A percentile compares a stretch with the other conserved stretches of the same genome.
These are phyloP conservation scores for Linyphia triangularis DNA, from an alignment of 2,888 invertebrate genomes.

Conservation along the genomic window DNA sequence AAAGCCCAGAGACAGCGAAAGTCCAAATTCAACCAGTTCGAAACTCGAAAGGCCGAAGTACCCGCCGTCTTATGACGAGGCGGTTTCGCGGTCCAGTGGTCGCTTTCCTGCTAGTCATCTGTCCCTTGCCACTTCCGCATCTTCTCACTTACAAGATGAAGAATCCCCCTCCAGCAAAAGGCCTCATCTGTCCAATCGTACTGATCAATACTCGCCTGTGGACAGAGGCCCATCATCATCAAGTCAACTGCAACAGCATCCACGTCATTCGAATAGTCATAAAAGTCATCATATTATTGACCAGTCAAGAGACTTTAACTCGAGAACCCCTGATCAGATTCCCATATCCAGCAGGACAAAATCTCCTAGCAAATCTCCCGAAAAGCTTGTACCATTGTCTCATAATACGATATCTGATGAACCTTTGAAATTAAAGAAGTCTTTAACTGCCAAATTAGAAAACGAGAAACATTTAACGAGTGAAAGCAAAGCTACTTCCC, in stretches of 20 bases:
- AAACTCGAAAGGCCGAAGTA: constrained; percentile 75
- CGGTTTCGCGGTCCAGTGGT: constrained; percentile 75
- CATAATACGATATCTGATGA: constrained; percentile 43
- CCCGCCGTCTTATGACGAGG: constrained; percentile 77
- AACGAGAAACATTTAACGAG: constrained; percentile 44
- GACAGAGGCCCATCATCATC: constrained; percentile 49
- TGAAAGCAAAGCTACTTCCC: constrained; percentile 38
- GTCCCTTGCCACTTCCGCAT: constrained; percentile 51
- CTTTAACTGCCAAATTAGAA: constrained; percentile 34
- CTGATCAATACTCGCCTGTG: constrained; percentile 34
- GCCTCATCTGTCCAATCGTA: constrained; percentile 67
- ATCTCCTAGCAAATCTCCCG: constrained; percentile 68
- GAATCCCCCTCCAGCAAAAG: constrained; percentile 75
- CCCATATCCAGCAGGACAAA: constrained; percentile 45
- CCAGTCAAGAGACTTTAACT: constrained; percentile 42
- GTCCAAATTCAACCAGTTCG: constrained; percentile 25
- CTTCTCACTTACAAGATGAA: constrained; percentile 59
- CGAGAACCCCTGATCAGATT: constrained; percentile 45
- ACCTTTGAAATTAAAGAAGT: constrained; percentile 46
- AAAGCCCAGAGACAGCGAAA: constrained; percentile 64
- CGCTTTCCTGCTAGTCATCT: constrained; percentile 75
- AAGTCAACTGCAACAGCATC: constrained; percentile 53
- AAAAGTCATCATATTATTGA: constrained; percentile 53
- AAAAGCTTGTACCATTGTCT: constrained; percentile 25
- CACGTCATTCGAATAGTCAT: constrained; percentile 65